Conservation (phyloP, 2,113 vertebrate species). For the Cervus canadensis region DNA sequence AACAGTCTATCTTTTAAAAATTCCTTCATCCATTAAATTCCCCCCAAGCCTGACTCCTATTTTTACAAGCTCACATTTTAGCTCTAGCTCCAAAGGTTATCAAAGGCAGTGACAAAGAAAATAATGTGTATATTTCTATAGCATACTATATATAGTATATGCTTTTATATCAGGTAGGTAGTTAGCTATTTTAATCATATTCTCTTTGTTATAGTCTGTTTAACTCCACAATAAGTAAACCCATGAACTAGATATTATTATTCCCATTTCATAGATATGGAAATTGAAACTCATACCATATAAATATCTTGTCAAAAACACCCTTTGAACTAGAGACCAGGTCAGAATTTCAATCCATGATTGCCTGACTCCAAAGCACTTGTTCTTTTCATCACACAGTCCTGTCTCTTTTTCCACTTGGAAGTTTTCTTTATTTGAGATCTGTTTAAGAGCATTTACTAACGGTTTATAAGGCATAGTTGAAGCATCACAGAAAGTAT, state of each 20-base stretch:
- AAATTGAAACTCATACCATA: background rate
- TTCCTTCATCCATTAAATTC: background rate
- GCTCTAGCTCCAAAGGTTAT: background rate
- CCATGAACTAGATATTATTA: background rate
- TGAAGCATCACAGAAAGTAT: background rate
- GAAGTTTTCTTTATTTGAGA: background rate
- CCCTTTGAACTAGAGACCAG: background rate
- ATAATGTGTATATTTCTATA: background rate
- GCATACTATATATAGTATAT: background rate
- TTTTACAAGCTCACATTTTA: background rate
- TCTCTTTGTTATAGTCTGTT: background rate
- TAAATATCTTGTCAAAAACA: background rate
- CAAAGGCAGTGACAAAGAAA: background rate
- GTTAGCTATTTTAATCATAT: background rate
- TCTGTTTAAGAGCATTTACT: background rate
- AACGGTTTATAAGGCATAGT: background rate
- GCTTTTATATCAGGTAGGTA: background rate
- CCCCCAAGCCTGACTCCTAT: background rate
- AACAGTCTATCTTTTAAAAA: background rate
- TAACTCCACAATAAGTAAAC: background rate
- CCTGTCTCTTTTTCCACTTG: background rate
- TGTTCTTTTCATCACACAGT: background rate
- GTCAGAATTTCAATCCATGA: background rate
- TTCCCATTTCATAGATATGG: background rate
- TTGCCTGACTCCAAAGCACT: background rate